Percentiles rank a stretch among this genome's conserved stretches.
Conservation (phyloP, 2,113 vertebrate genomes). For the Electrona antarctica region DNA sequence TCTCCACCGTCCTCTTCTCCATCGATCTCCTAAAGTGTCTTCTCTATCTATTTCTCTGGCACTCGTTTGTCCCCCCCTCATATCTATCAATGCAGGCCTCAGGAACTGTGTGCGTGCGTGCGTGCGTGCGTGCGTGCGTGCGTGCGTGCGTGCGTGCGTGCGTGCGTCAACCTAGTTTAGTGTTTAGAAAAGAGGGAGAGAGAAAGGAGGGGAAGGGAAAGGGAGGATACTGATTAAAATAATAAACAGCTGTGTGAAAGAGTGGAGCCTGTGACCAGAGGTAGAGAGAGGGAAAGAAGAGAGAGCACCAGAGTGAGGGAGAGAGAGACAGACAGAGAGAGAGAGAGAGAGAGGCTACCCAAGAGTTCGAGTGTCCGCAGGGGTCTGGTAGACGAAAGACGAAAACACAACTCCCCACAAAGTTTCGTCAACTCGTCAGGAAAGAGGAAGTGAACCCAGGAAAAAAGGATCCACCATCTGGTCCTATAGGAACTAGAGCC, state of each 20-base stretch:
- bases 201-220: constrained; percentile 80
- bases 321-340: constrained; percentile 29
- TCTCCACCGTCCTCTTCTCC: constrained; percentile 10
- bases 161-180: constrained; percentile 79
- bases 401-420: constrained; percentile 18
- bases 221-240: constrained; percentile 94
- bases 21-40: not conserved
- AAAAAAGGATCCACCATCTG: not conserved
- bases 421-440: constrained; percentile 16
- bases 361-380: constrained; percentile 18
- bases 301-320: constrained; percentile 36
- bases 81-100: constrained; percentile 73
- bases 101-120: constrained; percentile 95
- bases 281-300: constrained; percentile 38
- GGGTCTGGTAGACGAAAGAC: constrained; percentile 10
- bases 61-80: not conserved
- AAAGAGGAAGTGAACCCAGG: constrained; percentile 8
- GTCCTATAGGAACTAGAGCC: constrained; percentile 23
- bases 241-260: constrained; percentile 90
- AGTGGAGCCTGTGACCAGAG: constrained; percentile 54
- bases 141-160: constrained; percentile 75
- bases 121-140: no score
- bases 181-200: constrained; percentile 47
- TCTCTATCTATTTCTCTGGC: not conserved
- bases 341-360: constrained; percentile 21